phyloP scores from a whole-genome alignment of 2,797 vertebrate genomes.

The Fringilla coelebs region DNA sequence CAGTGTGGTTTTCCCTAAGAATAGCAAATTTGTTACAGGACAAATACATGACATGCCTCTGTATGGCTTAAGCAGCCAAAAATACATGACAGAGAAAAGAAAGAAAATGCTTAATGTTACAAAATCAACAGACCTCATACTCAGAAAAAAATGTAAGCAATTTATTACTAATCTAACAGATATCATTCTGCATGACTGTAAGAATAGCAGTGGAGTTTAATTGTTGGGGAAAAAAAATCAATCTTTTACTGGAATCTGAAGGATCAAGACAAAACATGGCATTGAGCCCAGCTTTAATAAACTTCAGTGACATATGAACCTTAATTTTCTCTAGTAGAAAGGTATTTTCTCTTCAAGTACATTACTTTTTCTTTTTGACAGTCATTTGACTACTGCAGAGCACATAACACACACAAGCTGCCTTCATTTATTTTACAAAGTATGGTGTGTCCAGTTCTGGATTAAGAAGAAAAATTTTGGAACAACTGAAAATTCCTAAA shows the following conservation, averaged over 20 bases:
- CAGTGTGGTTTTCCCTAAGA: conserved; percentile 1
- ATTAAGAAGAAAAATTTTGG: background rate
- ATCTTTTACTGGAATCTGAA: conserved; percentile 17
- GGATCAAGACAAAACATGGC: conserved; percentile 16
- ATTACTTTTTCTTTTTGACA: background rate
- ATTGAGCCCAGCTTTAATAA: conserved; percentile 31
- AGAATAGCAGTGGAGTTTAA: background rate
- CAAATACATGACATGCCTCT: background rate
- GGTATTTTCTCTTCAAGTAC: background rate
- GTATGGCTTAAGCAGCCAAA: background rate
- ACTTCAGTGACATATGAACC: conserved; percentile 1
- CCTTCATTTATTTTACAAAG: background rate
- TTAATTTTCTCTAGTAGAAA: conserved; percentile 6
- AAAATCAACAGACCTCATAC: conserved; percentile 20
- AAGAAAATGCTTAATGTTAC: conserved; percentile 23
- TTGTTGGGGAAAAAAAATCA: background rate
- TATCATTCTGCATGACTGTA: background rate
- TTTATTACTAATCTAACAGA: conserved; percentile 32
- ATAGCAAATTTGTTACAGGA: background rate
- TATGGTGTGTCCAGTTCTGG: background rate
- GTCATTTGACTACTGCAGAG: conserved; percentile 14
- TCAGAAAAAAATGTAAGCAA: conserved; percentile 20
- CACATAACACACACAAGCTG: background rate
- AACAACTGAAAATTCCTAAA: background rate
- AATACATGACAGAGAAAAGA: conserved; percentile 5